Base-by-base conservation (phyloP, 2,797 vertebrate species). In the Neomorphus geoffroyi region DNA sequence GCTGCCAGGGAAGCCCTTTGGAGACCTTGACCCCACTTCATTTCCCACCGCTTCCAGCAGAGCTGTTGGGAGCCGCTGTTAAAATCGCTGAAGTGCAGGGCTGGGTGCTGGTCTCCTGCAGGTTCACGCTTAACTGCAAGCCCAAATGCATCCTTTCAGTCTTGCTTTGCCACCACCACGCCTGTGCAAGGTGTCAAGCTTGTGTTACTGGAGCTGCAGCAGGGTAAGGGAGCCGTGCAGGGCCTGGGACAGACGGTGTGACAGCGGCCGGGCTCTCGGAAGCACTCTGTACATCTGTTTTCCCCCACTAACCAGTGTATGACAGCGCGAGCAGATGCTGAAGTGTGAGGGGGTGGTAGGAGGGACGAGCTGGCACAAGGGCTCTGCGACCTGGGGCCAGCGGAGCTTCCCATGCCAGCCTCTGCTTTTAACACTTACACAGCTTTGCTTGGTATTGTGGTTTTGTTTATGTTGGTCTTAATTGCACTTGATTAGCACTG, bases 401-500 rank as follows among this genome's bases (percentile, higher is more conserved):
- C 0, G 2, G 2, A 58, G 22, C 56, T 58, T 69, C 51, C 61
- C 7, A 6, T 1, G 4, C 56, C 62, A 13, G 39, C 27, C 48
- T 50, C 41, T 13, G 70, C 11, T 58, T 19, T 1, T 9, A 35
- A 11, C 8, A 5, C 50, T n/a, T 3, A 1, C 0, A 3, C 3
- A 35, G 18, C 19, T 66, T n/a, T 26, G 13, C 6, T 13, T 43
- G 62, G 11, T 45, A 9, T 45, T 56, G 27, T n/a, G 27, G 0
- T 33, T 78, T 58, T 43, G 10, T 18, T 62, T 50, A 2, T n/a
- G 17, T 32, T 50, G 58, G 27, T 67, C 39, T 28, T 51, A 58
- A 27, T 19, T 15, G 48, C 22, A 4, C 35, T 17, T 54, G 35
- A 30, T 70, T 15, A 46, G 41, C 9, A 33, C 43, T 9, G 7